phyloP scores from a whole-genome alignment of 2,888 invertebrate genomes.

The Hoplodrina blanda region DNA sequence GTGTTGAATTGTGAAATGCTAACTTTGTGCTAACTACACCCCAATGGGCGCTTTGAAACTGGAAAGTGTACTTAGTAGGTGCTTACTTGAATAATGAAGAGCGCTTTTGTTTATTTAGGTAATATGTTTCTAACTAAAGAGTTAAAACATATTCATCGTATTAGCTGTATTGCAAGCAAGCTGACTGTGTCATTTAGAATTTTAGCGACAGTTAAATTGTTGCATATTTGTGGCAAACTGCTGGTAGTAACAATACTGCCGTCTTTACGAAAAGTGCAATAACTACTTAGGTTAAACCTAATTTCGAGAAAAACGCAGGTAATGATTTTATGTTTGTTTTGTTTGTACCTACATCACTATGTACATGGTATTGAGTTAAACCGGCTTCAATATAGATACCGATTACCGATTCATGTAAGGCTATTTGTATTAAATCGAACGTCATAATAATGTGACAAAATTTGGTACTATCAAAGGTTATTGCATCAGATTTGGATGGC shows the following conservation, averaged over 20 bases:
- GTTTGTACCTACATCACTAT: too few relatives aligned
- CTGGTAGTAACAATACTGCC: too few relatives aligned
- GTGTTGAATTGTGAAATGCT: conserved; percentile 32
- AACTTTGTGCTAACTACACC: conserved; percentile 25
- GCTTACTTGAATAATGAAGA: not conserved
- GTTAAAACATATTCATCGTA: not conserved
- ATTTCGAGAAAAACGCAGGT: too few relatives aligned
- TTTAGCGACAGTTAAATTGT: not conserved
- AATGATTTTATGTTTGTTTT: too few relatives aligned
- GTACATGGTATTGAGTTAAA: too few relatives aligned
- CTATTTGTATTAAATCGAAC: conserved; percentile 72
- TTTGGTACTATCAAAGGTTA: conserved; percentile 62
- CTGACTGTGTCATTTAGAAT: not conserved
- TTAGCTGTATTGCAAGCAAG: too few relatives aligned
- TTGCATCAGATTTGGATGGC: conserved; percentile 71
- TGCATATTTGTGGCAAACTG: too few relatives aligned
- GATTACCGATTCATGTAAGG: conserved; percentile 62
- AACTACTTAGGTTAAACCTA: too few relatives aligned
- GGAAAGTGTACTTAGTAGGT: not conserved
- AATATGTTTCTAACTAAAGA: conserved; percentile 15
- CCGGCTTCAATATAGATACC: too few relatives aligned
- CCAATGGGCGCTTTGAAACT: conserved; percentile 17
- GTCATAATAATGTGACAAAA: conserved; percentile 67
- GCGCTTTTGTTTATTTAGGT: conserved; percentile 7
- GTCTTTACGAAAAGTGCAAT: too few relatives aligned